Percentiles rank a stretch among this genome's conserved stretches.
phyloP scores from a whole-genome alignment of 2,113 vertebrate species.

The Rhineura floridana region DNA sequence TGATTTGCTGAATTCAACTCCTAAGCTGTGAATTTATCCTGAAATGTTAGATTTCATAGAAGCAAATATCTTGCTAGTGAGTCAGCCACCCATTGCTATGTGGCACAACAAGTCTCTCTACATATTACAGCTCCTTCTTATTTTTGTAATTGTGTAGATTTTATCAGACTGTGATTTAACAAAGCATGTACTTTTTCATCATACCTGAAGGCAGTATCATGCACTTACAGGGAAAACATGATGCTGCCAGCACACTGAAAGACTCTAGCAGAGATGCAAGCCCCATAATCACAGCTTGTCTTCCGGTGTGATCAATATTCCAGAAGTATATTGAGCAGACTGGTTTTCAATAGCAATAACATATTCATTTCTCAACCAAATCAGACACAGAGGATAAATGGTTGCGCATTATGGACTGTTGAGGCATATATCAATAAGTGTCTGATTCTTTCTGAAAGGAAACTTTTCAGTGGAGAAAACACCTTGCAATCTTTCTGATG shows the following conservation, averaged over 20 bases:
- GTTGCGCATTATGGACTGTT: slow-evolving; percentile 54
- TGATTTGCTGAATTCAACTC: no score
- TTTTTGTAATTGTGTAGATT: no score
- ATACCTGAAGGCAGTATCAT: no score
- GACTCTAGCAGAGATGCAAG: slow-evolving; percentile 46
- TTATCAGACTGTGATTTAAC: no score
- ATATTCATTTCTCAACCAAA: slow-evolving; percentile 55
- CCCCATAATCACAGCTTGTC: slow-evolving; percentile 51
- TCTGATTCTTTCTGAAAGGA: slow-evolving; percentile 47
- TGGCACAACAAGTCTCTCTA: no score
- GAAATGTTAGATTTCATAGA: no score
- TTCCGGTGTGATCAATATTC: slow-evolving; percentile 39
- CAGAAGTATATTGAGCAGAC: slow-evolving; percentile 42
- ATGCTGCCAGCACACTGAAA: background rate
- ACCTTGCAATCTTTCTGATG: slow-evolving; percentile 47
- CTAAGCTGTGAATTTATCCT: no score
- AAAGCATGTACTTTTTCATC: no score
- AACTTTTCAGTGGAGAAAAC: background rate
- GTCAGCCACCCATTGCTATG: no score
- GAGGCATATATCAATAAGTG: slow-evolving; percentile 56
- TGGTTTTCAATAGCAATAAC: slow-evolving; percentile 59
- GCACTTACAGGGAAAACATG: no score
- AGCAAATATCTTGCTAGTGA: no score
- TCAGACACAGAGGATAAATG: slow-evolving; percentile 52
- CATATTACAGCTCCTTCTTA: no score